phyloP scores from a whole-genome alignment of 2,113 vertebrate genomes.

The Vicugna pacos region DNA sequence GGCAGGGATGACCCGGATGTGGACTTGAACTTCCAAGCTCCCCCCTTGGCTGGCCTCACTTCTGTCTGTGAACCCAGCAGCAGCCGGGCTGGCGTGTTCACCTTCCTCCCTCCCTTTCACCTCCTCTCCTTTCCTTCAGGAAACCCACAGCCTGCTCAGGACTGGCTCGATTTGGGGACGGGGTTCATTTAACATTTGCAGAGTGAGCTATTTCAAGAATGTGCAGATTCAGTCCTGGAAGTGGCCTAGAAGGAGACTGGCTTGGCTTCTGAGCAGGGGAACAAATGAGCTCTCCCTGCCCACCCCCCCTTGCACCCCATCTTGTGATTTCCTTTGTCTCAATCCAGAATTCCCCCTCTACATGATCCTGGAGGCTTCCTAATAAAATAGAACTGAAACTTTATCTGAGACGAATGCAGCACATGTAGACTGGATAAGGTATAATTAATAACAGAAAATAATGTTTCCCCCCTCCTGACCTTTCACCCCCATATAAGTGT shows the following conservation, averaged over 20 bases:
- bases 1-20: constrained; percentile 11
- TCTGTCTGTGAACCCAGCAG: constrained; percentile 69
- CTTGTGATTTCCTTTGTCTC: constrained; percentile 75
- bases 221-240: constrained; percentile 75
- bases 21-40: constrained; percentile 72
- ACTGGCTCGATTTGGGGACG: background rate
- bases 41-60: background rate
- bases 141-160: constrained; percentile 28
- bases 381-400: constrained; percentile 87
- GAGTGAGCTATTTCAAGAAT: constrained; percentile 79
- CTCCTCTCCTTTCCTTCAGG: background rate
- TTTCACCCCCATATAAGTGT: constrained; percentile 86
- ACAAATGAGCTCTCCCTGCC: background rate
- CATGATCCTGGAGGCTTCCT: constrained; percentile 72
- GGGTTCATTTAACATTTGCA: background rate
- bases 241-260: background rate
- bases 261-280: constrained; percentile 32
- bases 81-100: fast-evolving
- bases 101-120: fast-evolving
- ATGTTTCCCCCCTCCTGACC: constrained; percentile 82
- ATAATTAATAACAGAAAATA: constrained; percentile 90
- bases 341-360: constrained; percentile 62
- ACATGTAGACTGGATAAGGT: constrained; percentile 79
- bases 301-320: background rate
- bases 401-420: constrained; percentile 84